Evolutionary conservation across 2,113 vertebrate species (phyloP), one percentile per base, ranked within the genome.

Genomic region (Atractosteus spatula): DNA sequence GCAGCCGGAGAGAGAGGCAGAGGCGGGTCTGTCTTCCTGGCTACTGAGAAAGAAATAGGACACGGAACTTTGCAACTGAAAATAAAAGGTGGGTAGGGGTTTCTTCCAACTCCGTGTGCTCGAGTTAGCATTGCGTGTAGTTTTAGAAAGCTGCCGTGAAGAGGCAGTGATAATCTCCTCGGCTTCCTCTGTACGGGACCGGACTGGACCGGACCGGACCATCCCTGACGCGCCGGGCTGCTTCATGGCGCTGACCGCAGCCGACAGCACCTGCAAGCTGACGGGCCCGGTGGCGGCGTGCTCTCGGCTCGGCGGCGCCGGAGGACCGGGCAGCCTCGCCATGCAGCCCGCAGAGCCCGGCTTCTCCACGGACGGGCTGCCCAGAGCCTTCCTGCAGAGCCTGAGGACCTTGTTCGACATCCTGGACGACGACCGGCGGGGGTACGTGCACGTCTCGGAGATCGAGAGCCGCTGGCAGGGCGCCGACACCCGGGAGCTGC

Each of bases 381-480:
- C 97, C 0, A 91, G 90, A 77, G 96, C 89, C 0, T 99, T 99
- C 74, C 81, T 99, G 62, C 95, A 94, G 81, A 98, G 96, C 71
- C 79, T 99, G 73, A 91, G 95, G 74, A 95, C 97, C 0, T 91
- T 98, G 0, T 99, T 96, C 84, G 96, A 98, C 77, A 98, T 98
- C 72, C 81, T 99, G 80, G 96, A 99, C 78, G 97, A 98, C 61
- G 87, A 84, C 3, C 88, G 89, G 12, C 86, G 93, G 3, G 97
- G 97, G 0, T 96, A 85, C 55, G 94, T 98, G 41, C 97, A 97
- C 84, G 89, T 99, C 1, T 91, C 91, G 41, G 97, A 99, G 91
- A 99, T 98, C 67, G 95, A 98, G 88, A 94, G 91, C 68, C 96
- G 97, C 67, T 99, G 97, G 97, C 90, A 89, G 66, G 96, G 94